phyloP scores from a whole-genome alignment of 2,888 invertebrate genomes.

The Campaea margaritaria region DNA sequence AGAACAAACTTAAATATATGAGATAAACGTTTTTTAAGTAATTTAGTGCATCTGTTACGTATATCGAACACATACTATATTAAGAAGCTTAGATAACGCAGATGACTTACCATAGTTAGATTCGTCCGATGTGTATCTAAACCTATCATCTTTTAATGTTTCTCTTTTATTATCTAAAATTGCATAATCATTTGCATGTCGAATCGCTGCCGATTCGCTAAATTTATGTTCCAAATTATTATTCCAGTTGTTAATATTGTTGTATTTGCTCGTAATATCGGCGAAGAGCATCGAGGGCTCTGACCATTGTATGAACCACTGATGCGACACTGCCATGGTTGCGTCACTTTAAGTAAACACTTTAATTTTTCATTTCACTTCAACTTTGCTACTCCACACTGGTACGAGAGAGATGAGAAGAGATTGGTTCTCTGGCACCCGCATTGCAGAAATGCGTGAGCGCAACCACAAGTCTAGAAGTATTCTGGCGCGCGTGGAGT shows the following conservation, averaged over 20 bases:
- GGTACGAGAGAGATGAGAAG: slow-evolving; percentile 45
- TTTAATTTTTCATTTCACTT: slow-evolving; percentile 47
- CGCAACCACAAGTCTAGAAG: slow-evolving; percentile 53
- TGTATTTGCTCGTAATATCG: slow-evolving; percentile 67
- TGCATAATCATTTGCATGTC: slow-evolving; percentile 38
- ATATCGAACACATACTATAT: background rate
- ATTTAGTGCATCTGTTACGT: too few species aligned
- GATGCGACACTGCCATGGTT: slow-evolving; percentile 78
- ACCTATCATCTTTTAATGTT: slow-evolving; percentile 33
- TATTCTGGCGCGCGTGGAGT: slow-evolving; percentile 56
- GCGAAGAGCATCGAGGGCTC: slow-evolving; percentile 67
- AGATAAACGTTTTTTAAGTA: too few species aligned
- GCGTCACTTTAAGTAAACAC: slow-evolving; percentile 35
- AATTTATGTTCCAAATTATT: slow-evolving; percentile 46
- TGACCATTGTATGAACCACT: slow-evolving; percentile 82
- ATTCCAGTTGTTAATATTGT: slow-evolving; percentile 62
- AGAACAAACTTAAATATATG: too few species aligned
- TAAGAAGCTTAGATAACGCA: background rate
- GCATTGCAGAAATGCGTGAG: slow-evolving; percentile 65
- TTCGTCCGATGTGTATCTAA: slow-evolving; percentile 39
- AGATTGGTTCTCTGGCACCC: slow-evolving; percentile 39
- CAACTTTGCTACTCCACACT: slow-evolving; percentile 39
- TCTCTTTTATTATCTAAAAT: slow-evolving; percentile 31
- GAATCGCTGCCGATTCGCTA: slow-evolving; percentile 40
- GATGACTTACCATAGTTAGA: slow-evolving; percentile 49